These are phyloP conservation scores for Climacteris rufus DNA, from an alignment of 2,113 vertebrate genomes.

Conservation along the genomic window DNA sequence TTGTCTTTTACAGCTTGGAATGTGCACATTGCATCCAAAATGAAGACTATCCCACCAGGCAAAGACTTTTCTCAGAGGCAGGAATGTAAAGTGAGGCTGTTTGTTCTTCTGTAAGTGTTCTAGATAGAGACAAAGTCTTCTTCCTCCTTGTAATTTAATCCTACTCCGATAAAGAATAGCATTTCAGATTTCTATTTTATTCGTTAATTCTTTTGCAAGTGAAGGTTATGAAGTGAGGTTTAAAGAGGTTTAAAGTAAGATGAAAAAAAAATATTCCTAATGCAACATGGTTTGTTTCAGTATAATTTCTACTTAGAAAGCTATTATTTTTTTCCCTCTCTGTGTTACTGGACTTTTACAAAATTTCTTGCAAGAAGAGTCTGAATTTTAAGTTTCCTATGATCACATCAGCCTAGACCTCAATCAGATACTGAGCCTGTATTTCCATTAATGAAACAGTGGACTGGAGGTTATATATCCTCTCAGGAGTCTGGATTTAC, in stretches of 20 bases:
- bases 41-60: not conserved
- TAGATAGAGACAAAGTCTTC: not conserved
- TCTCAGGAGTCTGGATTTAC: not conserved
- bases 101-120: not conserved
- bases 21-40: not conserved
- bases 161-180: not conserved
- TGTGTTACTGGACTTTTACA: not conserved
- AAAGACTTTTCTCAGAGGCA: not conserved
- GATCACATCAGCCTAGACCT: not conserved
- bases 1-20: not conserved
- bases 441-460: not conserved
- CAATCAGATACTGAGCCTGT: not conserved
- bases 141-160: not conserved
- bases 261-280: not conserved
- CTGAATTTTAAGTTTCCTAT: not conserved
- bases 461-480: not conserved
- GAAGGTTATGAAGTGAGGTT: not conserved
- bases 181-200: not conserved
- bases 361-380: not conserved
- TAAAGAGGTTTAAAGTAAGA: not conserved
- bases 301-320: not conserved
- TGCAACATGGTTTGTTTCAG: accelerated
- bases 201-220: not conserved
- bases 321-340: accelerated
- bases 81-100: not conserved